phyloP scores from a whole-genome alignment of 2,113 vertebrate genomes.

The Siphamia tubifer region DNA sequence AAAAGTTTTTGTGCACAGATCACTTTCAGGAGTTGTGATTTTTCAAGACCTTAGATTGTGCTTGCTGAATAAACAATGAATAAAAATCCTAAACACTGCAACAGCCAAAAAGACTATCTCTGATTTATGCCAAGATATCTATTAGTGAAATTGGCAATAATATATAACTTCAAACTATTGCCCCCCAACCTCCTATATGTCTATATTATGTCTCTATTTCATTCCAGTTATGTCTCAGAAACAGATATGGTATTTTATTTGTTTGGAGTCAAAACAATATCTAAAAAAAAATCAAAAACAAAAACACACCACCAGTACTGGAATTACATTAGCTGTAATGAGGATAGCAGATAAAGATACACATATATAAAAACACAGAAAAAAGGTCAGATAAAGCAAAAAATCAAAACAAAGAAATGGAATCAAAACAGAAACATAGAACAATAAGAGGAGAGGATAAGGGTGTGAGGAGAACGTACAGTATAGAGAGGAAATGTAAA shows the following conservation, averaged over 20 bases:
- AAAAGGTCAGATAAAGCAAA: not conserved
- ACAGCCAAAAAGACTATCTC: constrained; percentile 23
- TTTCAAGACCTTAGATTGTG: not conserved
- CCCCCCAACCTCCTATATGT: not conserved
- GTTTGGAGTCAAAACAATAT: constrained; percentile 35
- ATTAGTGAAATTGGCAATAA: constrained; percentile 32
- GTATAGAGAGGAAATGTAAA: not conserved
- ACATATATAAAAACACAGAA: constrained; percentile 34
- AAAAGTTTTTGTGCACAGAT: not conserved
- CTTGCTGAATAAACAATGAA: not conserved
- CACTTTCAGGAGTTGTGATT: not conserved
- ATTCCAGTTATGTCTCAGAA: constrained; percentile 3
- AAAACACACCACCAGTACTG: too few species aligned
- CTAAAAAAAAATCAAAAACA: not conserved
- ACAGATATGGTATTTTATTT: constrained; percentile 11
- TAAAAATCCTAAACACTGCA: not conserved
- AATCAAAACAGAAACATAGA: not conserved
- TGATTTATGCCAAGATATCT: constrained; percentile 22
- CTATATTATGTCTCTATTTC: not conserved
- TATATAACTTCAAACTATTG: not conserved
- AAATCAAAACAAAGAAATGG: not conserved
- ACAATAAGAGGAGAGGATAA: not conserved
- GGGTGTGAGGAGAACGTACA: not conserved
- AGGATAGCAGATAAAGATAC: constrained; percentile 27
- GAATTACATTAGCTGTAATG: constrained; percentile 55